Evolutionary conservation across 2,888 invertebrate species (phyloP).

Genomic region (Agelastica alni): DNA sequence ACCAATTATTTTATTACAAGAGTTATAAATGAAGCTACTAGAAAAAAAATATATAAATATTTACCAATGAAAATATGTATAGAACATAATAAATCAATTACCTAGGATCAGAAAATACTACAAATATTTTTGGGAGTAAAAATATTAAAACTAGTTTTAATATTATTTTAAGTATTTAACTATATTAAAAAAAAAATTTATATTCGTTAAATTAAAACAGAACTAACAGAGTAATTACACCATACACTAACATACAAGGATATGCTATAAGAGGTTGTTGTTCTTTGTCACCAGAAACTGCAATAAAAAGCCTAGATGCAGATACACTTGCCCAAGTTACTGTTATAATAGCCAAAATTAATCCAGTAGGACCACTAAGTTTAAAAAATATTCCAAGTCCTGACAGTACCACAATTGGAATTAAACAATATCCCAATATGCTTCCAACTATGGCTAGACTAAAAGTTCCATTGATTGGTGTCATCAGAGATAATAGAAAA

Average conservation of each 20-base stretch:
- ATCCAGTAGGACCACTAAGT: slow-evolving; percentile 73
- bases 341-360: slow-evolving; percentile 67
- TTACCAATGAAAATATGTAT: no score
- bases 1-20: no score
- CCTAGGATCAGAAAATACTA: no score
- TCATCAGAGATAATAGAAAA: slow-evolving; percentile 81
- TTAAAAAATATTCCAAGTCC: slow-evolving; percentile 76
- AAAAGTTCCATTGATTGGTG: slow-evolving; percentile 67
- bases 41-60: no score
- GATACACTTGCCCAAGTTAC: slow-evolving; percentile 91
- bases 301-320: slow-evolving; percentile 89
- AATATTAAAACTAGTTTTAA: no score
- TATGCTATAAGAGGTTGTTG: slow-evolving; percentile 88
- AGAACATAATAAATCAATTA: no score
- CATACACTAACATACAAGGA: slow-evolving; percentile 90
- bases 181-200: no score
- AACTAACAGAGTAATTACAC: slow-evolving; percentile 89
- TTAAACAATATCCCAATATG: slow-evolving; percentile 89
- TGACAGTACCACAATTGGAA: slow-evolving; percentile 90
- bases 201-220: slow-evolving; percentile 67
- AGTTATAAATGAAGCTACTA: no score
- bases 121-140: no score
- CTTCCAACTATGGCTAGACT: slow-evolving; percentile 81
- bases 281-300: slow-evolving; percentile 84
- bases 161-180: no score